Base-by-base conservation (phyloP, 1,140 invertebrate species). In the Euborellia annulipes region DNA sequence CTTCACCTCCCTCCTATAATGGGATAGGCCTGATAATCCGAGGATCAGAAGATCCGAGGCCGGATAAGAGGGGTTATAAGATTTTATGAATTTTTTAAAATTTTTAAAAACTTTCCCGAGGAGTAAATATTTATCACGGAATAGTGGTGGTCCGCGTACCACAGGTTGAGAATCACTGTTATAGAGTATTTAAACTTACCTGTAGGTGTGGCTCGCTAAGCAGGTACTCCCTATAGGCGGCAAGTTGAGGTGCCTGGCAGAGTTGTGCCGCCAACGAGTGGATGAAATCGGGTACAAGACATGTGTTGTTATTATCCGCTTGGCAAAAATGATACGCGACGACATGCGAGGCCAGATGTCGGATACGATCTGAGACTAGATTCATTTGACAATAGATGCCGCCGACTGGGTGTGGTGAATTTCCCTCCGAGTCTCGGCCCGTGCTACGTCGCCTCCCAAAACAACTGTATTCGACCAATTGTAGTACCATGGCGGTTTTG, bases 251-350 rank as follows among this genome's bases (percentile, higher is more conserved):
- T 3, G 71, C 65, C 62, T 91, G 85, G 50, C 86, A 88, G 3
- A 95, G 66, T 58, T 93, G 87, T 1, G 89, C 89, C 2, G 89
- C 88, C 39, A 95, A 56, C 1, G 88, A 94, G 62, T 95, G 90
- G 8, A 95, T 84, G 58, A 94, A 88, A 61, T 95, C 90, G 20
- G 90, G 85, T 40, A 94, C 87, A 51, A 90, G 69, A 61, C 90
- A 95, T 3, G 90, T 94, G 52, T 77, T 78, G 61, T 89, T 91
- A 58, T 93, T 90, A 58, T 94, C 90, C 1, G 88, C 84, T 72
- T 85, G 85, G 59, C 90, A 95, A 57, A 94, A 91, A 61, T 95
- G 91, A 65, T 92, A 94, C 22, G 85, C 90, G 8, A 94, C 88
- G 21, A 96, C 78, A 58, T 83, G 79, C 1, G 78, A 79, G 2